Base-by-base conservation (phyloP, 2,113 vertebrate species). In the Gnathonemus longibarbis region DNA sequence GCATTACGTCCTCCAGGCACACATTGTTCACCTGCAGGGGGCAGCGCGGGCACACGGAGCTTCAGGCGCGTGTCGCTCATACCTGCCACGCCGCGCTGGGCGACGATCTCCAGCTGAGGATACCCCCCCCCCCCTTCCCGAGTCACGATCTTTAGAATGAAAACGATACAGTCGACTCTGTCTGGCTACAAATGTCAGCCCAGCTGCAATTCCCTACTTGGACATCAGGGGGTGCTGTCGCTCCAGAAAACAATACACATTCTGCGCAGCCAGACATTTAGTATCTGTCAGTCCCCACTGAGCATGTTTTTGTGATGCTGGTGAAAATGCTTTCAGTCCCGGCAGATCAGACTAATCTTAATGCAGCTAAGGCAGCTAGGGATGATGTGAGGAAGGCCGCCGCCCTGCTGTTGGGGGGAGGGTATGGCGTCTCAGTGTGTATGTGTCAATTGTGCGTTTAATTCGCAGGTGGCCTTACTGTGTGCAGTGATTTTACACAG, bases 1-100 rank as follows among this genome's bases (percentile, higher is more conserved):
- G 97, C 94, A 97, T 97, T 48, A 98, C 95, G 0, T 98, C 97
- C 92, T 98, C 97, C 88, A 98, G 94, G 88, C 96, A 96, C 90
- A 97, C 94, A 1, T 96, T 97, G 94, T 98, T 98, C 89, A 98
- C 97, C 97, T 98, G 3, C 1, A 70, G 62, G 62, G n/a, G 62
- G 62, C 49, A 74, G 87, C 19, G 49, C 24, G 2, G 53, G n/a
- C 9, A 4, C 42, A n/a, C 2, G 53, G 52, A 42, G 24, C 7
- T 58, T 58, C 56, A 58, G 56, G 21, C 21, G n/a, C 10, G 11
- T 6, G 8, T n/a, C 42, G 46, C 7, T 52, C 24, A 35, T 35
- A 49, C 27, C 48, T 31, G 70, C 42, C 17, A 66, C 53, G 15
- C 35, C 27, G 3, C 15, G 27, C 74, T 19, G 3, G 31, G 5